Evolutionary conservation across 2,113 vertebrate species (phyloP), one percentile per base, ranked within the genome.

Genomic region (Neodon shergylaensis): DNA sequence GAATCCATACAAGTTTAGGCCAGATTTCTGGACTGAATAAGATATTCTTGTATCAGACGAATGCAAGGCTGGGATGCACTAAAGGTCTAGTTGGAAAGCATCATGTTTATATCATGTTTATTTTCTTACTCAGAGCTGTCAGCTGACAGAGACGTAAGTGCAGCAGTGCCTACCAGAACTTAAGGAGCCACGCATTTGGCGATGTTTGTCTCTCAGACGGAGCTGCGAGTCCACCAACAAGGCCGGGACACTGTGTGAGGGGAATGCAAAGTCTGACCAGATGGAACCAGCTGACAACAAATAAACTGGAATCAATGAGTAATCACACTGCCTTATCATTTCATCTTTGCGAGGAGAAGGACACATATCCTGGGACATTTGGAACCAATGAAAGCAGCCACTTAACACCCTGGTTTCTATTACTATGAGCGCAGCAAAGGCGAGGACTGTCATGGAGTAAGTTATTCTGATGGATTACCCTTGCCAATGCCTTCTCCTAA

Each of bases 221-320:
- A 58, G 24, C 58, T n/a, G 47, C 19, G 88, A 58, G 33, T 28
- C n/a, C n/a, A 44, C 88, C 82, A 82, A 7, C 36, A 90, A 63
- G 91, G n/a, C 44, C 58, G 36, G 88, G 96, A 95, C 88, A 49
- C 68, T 90, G 17, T 22, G 52, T 97, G 88, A 97, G 94, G 36
- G 95, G 91, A 98, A 97, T 92, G n/a, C 16, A 22, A 85, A 88
- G 94, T 58, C 91, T 63, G 95, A 94, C 84, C n/a, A 95, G 70
- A 97, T 79, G 96, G 97, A 97, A 94, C 28, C 26, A 26, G 65
- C 33, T 97, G 85, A 96, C 95, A 97, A 91, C 39, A 98, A 97
- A 98, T 97, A 97, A 98, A 97, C 0, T 96, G 96, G 92, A 97
- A 90, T 47, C 96, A 97, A 86, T 95, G 96, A 97, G 92, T 94